A percentile compares a stretch with the other conserved stretches of the same genome.
phyloP scores from a whole-genome alignment of 2,888 invertebrate genomes.

The Pyrocoelia pectoralis region DNA sequence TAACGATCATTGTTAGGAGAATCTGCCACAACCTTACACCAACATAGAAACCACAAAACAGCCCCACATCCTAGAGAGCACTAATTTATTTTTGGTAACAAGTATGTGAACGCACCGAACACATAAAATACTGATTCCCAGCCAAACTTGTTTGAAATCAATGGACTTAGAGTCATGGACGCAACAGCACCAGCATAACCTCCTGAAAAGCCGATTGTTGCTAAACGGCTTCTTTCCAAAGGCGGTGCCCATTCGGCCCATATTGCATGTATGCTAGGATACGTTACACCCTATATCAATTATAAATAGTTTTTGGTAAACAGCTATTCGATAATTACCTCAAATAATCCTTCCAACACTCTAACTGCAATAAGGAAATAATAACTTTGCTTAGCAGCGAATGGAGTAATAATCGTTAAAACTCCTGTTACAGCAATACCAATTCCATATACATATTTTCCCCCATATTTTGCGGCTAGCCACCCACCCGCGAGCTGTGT shows the following conservation, averaged over 20 bases:
- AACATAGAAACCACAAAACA: constrained; percentile 74
- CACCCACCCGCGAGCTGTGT: constrained; percentile 87
- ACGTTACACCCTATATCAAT: constrained; percentile 67
- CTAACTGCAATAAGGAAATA: constrained; percentile 75
- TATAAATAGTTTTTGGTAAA: too few species aligned
- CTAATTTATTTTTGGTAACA: too few species aligned
- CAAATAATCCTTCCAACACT: constrained; percentile 40
- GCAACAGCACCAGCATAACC: constrained; percentile 87
- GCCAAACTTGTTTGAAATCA: constrained; percentile 75
- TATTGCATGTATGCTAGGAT: constrained; percentile 83
- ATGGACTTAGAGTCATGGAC: constrained; percentile 80
- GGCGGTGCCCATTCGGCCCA: constrained; percentile 88
- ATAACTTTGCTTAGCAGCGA: constrained; percentile 76
- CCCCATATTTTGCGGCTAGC: constrained; percentile 84
- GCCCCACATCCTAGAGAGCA: constrained; percentile 71
- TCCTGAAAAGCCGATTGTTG: constrained; percentile 85
- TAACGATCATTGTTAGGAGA: constrained; percentile 77
- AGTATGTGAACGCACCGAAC: neutral
- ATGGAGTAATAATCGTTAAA: constrained; percentile 82
- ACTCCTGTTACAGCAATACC: constrained; percentile 82
- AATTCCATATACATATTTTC: constrained; percentile 82
- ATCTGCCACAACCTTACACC: constrained; percentile 76
- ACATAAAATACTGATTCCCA: constrained; percentile 84
- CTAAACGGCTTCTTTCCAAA: constrained; percentile 78
- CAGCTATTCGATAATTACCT: too few species aligned